Evolutionary conservation across 2,113 vertebrate species (phyloP).

Genomic region (Pluvianellus socialis): DNA sequence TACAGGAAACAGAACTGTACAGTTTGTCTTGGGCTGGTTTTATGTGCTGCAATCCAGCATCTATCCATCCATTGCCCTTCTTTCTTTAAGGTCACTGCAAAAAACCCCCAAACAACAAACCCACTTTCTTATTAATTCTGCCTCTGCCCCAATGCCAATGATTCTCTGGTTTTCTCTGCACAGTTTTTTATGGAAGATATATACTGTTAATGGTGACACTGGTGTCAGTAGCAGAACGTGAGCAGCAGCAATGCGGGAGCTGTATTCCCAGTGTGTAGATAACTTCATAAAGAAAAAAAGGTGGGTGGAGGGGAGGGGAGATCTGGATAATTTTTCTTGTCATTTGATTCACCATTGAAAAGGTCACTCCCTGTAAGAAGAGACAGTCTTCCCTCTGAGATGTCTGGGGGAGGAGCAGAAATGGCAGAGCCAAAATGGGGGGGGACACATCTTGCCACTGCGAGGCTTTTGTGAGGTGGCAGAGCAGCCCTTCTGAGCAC

Average conservation of each 20-base stretch:
- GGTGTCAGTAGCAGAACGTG: slow-evolving; percentile 40
- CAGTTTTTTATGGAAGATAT: not conserved
- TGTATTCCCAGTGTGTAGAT: slow-evolving; percentile 41
- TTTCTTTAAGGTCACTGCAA: slow-evolving; percentile 38
- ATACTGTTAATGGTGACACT: slow-evolving; percentile 17
- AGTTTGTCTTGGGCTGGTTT: slow-evolving; percentile 62
- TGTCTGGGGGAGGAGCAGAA: slow-evolving; percentile 11
- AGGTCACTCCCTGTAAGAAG: slow-evolving; percentile 57
- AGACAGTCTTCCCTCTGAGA: slow-evolving; percentile 29
- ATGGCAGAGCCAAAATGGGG: not conserved
- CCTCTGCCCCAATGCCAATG: not conserved
- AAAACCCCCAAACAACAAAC: not conserved
- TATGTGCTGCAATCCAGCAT: slow-evolving; percentile 48
- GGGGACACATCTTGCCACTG: not conserved
- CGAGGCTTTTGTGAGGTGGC: not conserved
- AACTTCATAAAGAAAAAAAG: slow-evolving; percentile 50
- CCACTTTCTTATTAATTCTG: slow-evolving; percentile 17
- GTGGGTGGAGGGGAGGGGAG: slow-evolving; percentile 41
- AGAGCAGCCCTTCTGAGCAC: slow-evolving; percentile 20
- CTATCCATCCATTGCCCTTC: slow-evolving; percentile 45
- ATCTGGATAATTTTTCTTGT: slow-evolving; percentile 58
- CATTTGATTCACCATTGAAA: slow-evolving; percentile 49
- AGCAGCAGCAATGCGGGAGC: not conserved
- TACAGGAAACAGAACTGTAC: slow-evolving; percentile 66
- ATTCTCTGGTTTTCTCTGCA: not conserved